phyloP scores from a whole-genome alignment of 1,140 invertebrate genomes.

The Drosophila seguyi region DNA sequence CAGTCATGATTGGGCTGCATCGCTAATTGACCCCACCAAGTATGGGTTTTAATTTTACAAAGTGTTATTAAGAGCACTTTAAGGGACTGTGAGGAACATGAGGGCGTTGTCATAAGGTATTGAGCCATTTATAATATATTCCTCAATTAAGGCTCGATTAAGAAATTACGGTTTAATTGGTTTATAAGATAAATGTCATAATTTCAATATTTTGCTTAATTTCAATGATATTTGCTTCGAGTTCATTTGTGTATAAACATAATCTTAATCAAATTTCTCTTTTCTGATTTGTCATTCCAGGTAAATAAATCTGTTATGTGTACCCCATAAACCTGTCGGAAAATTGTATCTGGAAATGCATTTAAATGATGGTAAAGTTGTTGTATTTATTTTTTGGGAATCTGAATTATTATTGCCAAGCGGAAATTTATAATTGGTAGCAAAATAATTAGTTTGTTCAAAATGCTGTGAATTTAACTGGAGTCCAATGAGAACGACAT shows the following conservation, averaged over 20 bases:
- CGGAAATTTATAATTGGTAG: neutral
- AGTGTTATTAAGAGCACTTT: neutral
- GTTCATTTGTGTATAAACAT: neutral
- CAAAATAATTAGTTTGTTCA: neutral
- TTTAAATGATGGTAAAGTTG: neutral
- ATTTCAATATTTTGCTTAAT: neutral
- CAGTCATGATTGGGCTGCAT: conserved; percentile 45
- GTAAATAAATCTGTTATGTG: conserved; percentile 14
- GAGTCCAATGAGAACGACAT: neutral
- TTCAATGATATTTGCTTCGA: too few species aligned
- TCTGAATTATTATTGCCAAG: neutral
- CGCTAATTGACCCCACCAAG: conserved; percentile 47
- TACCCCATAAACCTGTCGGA: neutral
- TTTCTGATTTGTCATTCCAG: conserved; percentile 11
- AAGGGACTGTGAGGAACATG: conserved; percentile 1
- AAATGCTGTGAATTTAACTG: neutral
- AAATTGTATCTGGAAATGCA: conserved; percentile 13
- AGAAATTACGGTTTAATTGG: too few species aligned
- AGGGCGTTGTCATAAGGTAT: neutral
- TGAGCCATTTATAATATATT: neutral
- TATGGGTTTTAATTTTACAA: neutral
- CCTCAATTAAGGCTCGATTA: neutral
- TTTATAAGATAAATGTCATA: neutral
- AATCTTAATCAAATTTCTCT: conserved; percentile 2
- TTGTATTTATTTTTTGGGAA: neutral